phyloP scores from a whole-genome alignment of 2,797 vertebrate species.

The Hybognathus amarus region DNA sequence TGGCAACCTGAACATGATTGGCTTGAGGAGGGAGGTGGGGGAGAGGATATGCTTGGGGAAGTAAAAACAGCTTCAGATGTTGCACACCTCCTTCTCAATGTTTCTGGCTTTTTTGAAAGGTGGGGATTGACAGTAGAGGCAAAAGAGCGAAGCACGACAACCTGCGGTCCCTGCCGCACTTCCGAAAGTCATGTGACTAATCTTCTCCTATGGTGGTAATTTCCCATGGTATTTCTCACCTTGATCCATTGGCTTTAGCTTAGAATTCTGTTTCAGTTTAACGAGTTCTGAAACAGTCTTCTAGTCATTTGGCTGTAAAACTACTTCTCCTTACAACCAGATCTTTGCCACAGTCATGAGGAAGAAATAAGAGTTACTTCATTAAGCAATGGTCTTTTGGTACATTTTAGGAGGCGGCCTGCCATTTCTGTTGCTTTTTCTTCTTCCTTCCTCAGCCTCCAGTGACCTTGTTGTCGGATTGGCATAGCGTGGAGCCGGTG shows the following conservation, averaged over 20 bases:
- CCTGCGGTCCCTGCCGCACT: neutral
- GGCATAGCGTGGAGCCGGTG: constrained; percentile 42
- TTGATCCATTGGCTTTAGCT: neutral
- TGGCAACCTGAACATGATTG: constrained; percentile 67
- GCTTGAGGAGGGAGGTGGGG: constrained; percentile 44
- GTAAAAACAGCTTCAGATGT: constrained; percentile 12
- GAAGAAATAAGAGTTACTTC: no score
- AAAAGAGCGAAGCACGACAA: neutral
- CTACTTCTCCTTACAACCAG: no score
- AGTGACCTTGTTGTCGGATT: constrained; percentile 42
- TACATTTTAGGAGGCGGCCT: no score
- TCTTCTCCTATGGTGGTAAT: constrained; percentile 11
- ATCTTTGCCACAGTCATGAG: constrained; percentile 1
- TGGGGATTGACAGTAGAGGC: constrained; percentile 36
- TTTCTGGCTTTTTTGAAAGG: constrained; percentile 35
- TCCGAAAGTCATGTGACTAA: constrained; percentile 2
- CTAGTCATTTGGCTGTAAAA: neutral
- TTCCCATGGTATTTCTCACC: constrained; percentile 4
- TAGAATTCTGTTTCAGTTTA: constrained; percentile 2
- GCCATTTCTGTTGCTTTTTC: constrained; percentile 57
- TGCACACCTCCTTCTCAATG: neutral
- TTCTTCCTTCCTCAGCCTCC: constrained; percentile 45
- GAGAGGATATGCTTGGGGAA: constrained; percentile 18
- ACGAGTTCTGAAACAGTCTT: neutral
- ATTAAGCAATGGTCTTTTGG: no score